Evolutionary conservation across 2,888 invertebrate species (phyloP), one percentile per base, ranked within the genome.

Genomic region (Athripsodes cinereus): DNA sequence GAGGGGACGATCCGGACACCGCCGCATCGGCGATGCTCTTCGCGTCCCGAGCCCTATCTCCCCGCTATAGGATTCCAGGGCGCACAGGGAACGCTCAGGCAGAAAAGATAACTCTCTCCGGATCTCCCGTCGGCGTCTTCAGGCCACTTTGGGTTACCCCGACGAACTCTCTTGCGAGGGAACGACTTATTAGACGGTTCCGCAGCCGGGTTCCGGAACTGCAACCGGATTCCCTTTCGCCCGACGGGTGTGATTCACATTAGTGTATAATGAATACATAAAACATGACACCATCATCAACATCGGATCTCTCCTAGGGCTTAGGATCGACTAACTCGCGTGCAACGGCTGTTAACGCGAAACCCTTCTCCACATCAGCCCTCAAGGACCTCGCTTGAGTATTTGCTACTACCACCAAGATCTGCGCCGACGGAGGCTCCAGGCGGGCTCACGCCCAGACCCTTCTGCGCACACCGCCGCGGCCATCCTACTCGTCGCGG

Each of bases 141-240:
- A 75, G 75, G 79, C 76, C 76, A 70, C 70, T 76, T 75, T 71
- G 72, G 72, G 74, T 74, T 71, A 69, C 73, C 72, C 71, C 72
- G 74, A 74, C 73, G 73, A 74, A 71, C 72, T 67, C 71, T 71
- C 69, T 69, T 68, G 66, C 69, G 69, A 73, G 70, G 68, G 69
- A 69, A 71, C 74, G 74, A 74, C 70, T 73, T 72, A 68, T 69
- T 69, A 70, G 69, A 67, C 73, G 73, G 74, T 76, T 78, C 78
- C 77, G 75, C 75, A 74, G 74, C 76, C 79, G 73, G 78, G 79
- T 80, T 79, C 79, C 74, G 78, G 80, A 80, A 81, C 81, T 71
- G 70, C 69, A 77, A 79, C 78, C 78, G 74, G 78, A 78, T 76
- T 77, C 75, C 75, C 74, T 76, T 80, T 79, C 77, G 75, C 76